Percentiles rank a stretch among this genome's conserved stretches.
phyloP scores from a whole-genome alignment of 2,888 invertebrate species.

The Timema podura region DNA sequence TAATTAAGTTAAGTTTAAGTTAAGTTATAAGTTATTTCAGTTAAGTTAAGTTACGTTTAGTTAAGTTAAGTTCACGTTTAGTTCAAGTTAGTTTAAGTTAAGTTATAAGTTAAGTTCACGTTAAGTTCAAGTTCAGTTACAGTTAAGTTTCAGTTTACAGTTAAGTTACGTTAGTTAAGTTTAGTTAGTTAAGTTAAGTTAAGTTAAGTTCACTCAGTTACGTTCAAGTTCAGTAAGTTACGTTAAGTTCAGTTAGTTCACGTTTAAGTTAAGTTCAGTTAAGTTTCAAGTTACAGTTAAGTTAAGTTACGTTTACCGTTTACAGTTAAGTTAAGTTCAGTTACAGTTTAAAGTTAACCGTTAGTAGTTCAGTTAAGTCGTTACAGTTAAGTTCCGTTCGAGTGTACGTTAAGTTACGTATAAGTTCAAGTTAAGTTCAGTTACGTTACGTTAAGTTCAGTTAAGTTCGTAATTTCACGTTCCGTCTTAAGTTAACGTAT shows the following conservation, averaged over 20 bases:
- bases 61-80: slow-evolving; percentile 16
- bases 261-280: neutral
- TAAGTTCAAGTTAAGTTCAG: slow-evolving; percentile 15
- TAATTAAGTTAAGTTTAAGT: slow-evolving; percentile 14
- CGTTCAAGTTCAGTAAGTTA: slow-evolving; percentile 16
- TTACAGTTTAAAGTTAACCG: slow-evolving; percentile 11
- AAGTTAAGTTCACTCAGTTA: slow-evolving; percentile 10
- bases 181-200: slow-evolving; percentile 20
- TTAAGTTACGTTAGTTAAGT: slow-evolving; percentile 5
- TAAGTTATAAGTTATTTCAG: too few relatives aligned
- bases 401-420: neutral
- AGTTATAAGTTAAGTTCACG: slow-evolving; percentile 12
- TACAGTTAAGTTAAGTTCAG: neutral
- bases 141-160: slow-evolving; percentile 9
- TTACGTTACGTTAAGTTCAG: slow-evolving; percentile 21
- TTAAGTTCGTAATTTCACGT: slow-evolving; percentile 11
- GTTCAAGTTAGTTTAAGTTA: slow-evolving; percentile 14
- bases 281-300: slow-evolving; percentile 16
- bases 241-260: slow-evolving; percentile 14
- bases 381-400: slow-evolving; percentile 8
- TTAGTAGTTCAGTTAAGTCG: slow-evolving; percentile 6
- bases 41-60: slow-evolving; percentile 10
- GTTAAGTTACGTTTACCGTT: neutral
- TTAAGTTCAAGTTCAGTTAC: slow-evolving; percentile 18
- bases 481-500: slow-evolving; percentile 2